Base-by-base conservation (phyloP, 1,140 invertebrate species). In the Drosophila insularis region DNA sequence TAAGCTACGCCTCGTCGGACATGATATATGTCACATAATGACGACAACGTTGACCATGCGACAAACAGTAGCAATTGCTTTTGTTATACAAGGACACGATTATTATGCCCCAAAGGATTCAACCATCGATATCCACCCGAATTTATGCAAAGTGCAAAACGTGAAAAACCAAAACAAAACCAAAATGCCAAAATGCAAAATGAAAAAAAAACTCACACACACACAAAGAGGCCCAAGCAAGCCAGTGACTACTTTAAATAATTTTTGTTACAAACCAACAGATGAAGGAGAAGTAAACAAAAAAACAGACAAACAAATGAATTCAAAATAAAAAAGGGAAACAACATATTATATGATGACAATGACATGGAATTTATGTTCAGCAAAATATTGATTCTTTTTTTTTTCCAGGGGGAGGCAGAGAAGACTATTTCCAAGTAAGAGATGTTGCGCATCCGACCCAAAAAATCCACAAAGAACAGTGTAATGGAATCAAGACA, bases 1-100 rank as follows among this genome's bases (percentile, higher is more conserved):
- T 53, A 60, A 35, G 23, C 40, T 63, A 59, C 72, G 68, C 50
- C 69, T 77, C 68, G 71, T 65, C 70, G 66, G 68, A 90, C 81
- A 90, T 90, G 82, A 87, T 87, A 87, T 87, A 87, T 87, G 82
- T 84, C 82, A 87, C 82, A 87, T 87, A 75, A 82, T 82, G 82
- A 78, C 73, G 65, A 78, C 67, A 70, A 78, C 58, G 27, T 37
- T 61, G 77, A 68, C 65, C 65, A 80, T 86, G 86, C 81, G 81
- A 82, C 87, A 63, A 90, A 90, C 87, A 90, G 87, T 90, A 90
- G 87, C 87, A 90, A 90, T 90, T 90, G 87, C 87, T 86, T 90
- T 90, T 89, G 85, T 89, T 87, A 82, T 84, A 86, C 81, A 90
- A 90, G 87, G 84, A 89, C 85, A 89, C 84, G 84, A 89, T 89